A percentile compares a stretch with the other conserved stretches of the same genome.
Conservation (phyloP, 2,113 vertebrate species). For the Coryphaenoides rupestris region DNA sequence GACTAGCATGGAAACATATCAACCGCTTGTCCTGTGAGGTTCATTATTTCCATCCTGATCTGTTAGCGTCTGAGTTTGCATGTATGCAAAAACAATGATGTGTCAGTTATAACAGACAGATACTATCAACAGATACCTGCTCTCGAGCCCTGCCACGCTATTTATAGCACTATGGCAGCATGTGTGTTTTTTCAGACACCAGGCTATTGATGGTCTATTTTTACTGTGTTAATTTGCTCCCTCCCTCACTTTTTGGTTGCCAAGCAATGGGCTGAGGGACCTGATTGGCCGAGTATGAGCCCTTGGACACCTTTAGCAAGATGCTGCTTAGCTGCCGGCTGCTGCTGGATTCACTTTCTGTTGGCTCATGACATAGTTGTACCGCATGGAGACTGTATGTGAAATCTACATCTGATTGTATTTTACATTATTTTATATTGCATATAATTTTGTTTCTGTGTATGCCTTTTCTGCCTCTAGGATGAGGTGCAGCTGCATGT, state of each 20-base stretch:
- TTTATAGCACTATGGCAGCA: conserved; percentile 82
- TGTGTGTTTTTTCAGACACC: conserved; percentile 77
- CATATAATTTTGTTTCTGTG: neutral
- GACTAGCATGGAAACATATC: no score
- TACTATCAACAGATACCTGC: conserved; percentile 76
- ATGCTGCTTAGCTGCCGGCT: conserved; percentile 44
- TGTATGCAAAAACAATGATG: conserved; percentile 63
- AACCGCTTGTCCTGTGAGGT: no score
- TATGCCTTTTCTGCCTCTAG: neutral
- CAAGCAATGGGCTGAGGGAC: conserved; percentile 54
- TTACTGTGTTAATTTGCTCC: conserved; percentile 72
- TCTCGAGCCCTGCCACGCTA: conserved; percentile 70
- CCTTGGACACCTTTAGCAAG: conserved; percentile 48
- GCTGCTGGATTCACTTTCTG: conserved; percentile 42
- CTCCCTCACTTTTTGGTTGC: conserved; percentile 54
- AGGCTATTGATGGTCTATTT: conserved; percentile 79
- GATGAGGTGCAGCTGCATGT: no score
- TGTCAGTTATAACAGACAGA: conserved; percentile 69
- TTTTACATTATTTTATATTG: neutral
- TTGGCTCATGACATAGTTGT: conserved; percentile 10
- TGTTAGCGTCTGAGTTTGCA: conserved; percentile 31
- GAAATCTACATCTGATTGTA: neutral
- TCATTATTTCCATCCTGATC: no score
- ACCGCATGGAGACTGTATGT: neutral
- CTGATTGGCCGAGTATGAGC: conserved; percentile 55